phyloP scores from a whole-genome alignment of 30 jellyfish, hydroid and myxozoan species.

The Thelohanellus kitauei region DNA sequence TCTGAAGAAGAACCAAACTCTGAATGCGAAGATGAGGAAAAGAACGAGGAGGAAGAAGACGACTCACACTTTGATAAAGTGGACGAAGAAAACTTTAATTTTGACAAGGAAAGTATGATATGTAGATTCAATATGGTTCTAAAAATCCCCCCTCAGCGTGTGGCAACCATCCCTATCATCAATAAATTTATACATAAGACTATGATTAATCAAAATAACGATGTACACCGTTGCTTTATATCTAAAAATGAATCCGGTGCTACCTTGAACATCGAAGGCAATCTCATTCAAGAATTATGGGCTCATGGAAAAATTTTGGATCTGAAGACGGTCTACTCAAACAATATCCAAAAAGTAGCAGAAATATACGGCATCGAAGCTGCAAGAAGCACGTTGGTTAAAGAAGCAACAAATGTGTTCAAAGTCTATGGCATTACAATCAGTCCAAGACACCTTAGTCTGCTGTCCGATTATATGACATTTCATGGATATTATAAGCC shows the following conservation, averaged over 20 bases:
- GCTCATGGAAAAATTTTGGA: constrained; percentile 23
- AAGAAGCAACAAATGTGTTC: constrained; percentile 65
- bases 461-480: constrained; percentile 89
- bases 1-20: constrained; percentile 40
- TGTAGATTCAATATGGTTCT: too few relatives aligned
- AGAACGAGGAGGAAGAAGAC: constrained; percentile 18
- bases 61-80: too few relatives aligned
- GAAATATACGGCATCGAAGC: constrained; percentile 76
- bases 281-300: constrained; percentile 27
- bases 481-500: constrained; percentile 70
- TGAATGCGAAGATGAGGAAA: constrained; percentile 57
- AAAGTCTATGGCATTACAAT: constrained; percentile 59
- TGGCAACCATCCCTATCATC: too few relatives aligned
- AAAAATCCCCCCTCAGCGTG: too few relatives aligned
- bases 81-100: too few relatives aligned
- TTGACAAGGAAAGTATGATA: too few relatives aligned
- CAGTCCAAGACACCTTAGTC: constrained; percentile 57
- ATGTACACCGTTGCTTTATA: not conserved
- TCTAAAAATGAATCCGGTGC: not conserved
- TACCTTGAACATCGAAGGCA: not conserved
- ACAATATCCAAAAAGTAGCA: constrained; percentile 55
- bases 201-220: too few relatives aligned
- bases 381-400: constrained; percentile 17
- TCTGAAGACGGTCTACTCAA: constrained; percentile 25
- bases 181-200: too few relatives aligned